Base-by-base conservation (phyloP, 2,888 invertebrate species). In the Drosophila parthenogenetica region DNA sequence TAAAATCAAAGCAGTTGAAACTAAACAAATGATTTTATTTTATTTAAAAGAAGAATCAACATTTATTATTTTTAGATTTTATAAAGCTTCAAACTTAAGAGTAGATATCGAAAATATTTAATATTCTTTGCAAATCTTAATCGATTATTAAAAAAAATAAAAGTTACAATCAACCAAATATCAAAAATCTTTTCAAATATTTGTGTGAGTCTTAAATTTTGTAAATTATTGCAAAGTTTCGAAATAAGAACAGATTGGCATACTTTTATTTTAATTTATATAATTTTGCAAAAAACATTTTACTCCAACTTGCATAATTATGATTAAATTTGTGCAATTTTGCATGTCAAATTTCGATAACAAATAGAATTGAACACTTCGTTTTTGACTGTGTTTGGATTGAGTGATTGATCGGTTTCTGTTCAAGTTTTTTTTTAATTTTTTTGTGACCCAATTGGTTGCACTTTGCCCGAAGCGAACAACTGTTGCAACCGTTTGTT, bases 361-460 rank as follows among this genome's bases (percentile, higher is more conserved):
- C 45, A 32, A 43, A 29, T 32, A 2, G 2, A 11, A 17, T 48
- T 29, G 10, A 39, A 16, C 11, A 49, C 5, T 25, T 29, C n/a
- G 32, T 40, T 29, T 13, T 32, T 42, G n/a, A 14, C 46, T 60
- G 1, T 13, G 64, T 64, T 63, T 72, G 22, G 77, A 45, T 77
- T 77, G 63, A 64, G 64, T 49, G 79, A 54, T 46, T 49, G 54
- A 43, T 53, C 35, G 61, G 32, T 50, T 46, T 25, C 29, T 3
- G 10, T n/a, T 14, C 5, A 14, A 19, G 2, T 3, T 50, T 46
- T 25, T 25, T 5, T 10, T 19, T n/a, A 2, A n/a, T n/a, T 25
- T n/a, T 25, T 14, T n/a, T 17, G 10, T 35, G 77, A 79, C 79
- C 80, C 82, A 66, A 72, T 75, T 85, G 42, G 46, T 46, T 59